phyloP scores from a whole-genome alignment of 2,888 invertebrate species.

The Epinotia bilunana region DNA sequence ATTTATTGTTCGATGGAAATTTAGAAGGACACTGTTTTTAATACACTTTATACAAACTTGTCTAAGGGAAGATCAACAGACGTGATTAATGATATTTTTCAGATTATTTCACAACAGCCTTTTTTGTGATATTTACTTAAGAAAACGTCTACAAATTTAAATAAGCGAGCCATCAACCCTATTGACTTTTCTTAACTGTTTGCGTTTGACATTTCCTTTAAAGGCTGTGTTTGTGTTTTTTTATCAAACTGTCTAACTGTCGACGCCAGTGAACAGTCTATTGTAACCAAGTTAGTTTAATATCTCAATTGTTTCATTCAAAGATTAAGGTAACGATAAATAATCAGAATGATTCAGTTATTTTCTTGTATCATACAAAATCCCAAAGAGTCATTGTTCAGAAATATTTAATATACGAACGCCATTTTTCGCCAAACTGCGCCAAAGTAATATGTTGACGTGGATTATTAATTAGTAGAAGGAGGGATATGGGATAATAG shows the following conservation, averaged over 20 bases:
- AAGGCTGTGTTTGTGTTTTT: background rate
- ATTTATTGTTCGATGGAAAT: slow-evolving; percentile 40
- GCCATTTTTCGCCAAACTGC: background rate
- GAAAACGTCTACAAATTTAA: slow-evolving; percentile 27
- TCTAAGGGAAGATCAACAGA: slow-evolving; percentile 37
- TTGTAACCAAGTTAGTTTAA: background rate
- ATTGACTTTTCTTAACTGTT: slow-evolving; percentile 1
- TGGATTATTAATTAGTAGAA: background rate
- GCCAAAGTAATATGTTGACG: background rate
- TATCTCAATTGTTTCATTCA: background rate
- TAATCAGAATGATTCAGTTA: too few relatives aligned
- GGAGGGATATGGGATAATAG: background rate
- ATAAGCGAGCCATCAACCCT: slow-evolving; percentile 14
- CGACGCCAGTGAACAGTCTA: slow-evolving; percentile 6
- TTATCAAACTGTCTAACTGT: slow-evolving; percentile 16
- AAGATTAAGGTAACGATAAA: background rate
- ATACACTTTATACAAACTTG: slow-evolving; percentile 41
- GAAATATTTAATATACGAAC: background rate
- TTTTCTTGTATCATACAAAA: too few relatives aligned
- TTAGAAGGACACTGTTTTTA: slow-evolving; percentile 35
- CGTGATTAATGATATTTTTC: slow-evolving; percentile 40
- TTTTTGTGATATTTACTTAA: slow-evolving; percentile 30
- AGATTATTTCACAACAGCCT: slow-evolving; percentile 38
- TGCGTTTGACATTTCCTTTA: slow-evolving; percentile 24
- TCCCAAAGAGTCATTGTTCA: background rate